These are phyloP conservation scores for Myotis yumanensis DNA, from an alignment of 2,113 vertebrate species.

Conservation along the genomic window DNA sequence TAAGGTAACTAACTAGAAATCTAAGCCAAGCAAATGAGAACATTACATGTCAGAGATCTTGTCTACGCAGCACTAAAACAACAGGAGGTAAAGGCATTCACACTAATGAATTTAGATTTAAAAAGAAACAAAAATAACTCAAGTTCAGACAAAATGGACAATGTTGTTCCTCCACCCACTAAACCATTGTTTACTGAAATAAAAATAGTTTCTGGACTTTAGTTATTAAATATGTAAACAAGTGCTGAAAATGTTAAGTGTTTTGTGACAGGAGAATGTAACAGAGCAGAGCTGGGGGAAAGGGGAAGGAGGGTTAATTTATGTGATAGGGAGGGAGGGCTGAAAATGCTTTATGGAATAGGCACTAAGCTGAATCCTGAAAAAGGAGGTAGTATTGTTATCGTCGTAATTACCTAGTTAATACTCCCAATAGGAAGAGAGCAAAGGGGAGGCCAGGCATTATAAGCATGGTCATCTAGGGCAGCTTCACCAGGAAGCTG, in stretches of 20 bases:
- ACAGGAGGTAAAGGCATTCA: background rate
- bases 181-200: background rate
- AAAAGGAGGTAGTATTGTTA: background rate
- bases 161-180: background rate
- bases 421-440: background rate
- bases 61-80: background rate
- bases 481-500: background rate
- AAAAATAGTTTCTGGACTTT: background rate
- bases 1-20: background rate
- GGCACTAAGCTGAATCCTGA: background rate
- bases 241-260: background rate
- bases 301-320: background rate
- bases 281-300: background rate
- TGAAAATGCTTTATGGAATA: background rate
- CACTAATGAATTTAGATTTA: background rate
- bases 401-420: background rate
- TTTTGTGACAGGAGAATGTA: background rate
- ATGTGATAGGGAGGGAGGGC: background rate
- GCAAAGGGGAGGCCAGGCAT: background rate
- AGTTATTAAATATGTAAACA: background rate
- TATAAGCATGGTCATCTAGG: background rate
- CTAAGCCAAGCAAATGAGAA: background rate
- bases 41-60: background rate
- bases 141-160: conserved; percentile 11
- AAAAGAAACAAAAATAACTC: background rate